These are phyloP conservation scores for Colletes latitarsis DNA, from an alignment of 1,140 invertebrate species.

Conservation along the genomic window DNA sequence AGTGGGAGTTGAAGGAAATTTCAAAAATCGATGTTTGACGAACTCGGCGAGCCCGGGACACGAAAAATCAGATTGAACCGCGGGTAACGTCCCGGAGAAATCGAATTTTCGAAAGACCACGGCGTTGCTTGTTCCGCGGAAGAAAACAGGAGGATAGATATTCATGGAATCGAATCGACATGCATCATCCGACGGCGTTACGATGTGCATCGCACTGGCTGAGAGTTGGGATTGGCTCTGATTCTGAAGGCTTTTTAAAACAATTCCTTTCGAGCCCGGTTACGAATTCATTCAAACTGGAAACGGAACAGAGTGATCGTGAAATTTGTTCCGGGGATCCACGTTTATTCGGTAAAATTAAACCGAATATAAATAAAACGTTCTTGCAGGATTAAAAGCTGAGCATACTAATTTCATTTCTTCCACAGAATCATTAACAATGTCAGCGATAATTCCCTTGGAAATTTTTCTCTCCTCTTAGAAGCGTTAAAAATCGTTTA, in stretches of 20 bases:
- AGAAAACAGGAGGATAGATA: not conserved
- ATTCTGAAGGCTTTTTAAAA: not conserved
- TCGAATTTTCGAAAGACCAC: not conserved
- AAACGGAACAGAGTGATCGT: too few species aligned
- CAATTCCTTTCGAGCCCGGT: not conserved
- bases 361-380: too few species aligned
- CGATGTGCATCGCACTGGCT: not conserved
- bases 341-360: too few species aligned
- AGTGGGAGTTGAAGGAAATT: too few species aligned
- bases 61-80: slow-evolving; percentile 1
- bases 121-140: not conserved
- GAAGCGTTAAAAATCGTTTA: too few species aligned
- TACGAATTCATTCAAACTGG: not conserved
- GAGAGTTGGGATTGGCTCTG: not conserved
- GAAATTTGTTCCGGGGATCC: too few species aligned
- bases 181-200: not conserved
- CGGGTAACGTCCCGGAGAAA: not conserved
- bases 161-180: slow-evolving; percentile 8
- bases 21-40: not conserved
- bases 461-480: too few species aligned
- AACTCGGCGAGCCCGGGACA: not conserved
- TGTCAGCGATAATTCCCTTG: too few species aligned
- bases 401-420: too few species aligned
- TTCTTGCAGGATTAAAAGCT: too few species aligned
- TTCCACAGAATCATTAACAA: too few species aligned